Base-by-base conservation (phyloP, 1,140 invertebrate species). In the Drosophila nannoptera region DNA sequence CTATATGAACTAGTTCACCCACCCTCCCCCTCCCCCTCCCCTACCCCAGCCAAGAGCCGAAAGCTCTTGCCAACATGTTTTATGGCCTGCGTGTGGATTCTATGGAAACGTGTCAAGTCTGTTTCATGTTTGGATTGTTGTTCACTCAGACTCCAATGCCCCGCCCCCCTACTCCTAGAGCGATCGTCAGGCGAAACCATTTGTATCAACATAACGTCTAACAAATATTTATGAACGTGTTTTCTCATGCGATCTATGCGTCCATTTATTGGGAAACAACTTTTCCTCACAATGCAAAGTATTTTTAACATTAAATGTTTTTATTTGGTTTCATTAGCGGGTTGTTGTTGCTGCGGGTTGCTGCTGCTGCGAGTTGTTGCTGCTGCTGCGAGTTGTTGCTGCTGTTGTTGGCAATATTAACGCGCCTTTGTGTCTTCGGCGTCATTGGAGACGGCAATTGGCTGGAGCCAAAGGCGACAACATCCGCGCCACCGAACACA, bases 321-420 rank as follows among this genome's bases (percentile, higher is more conserved):
- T 78, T 84, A 77, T 83, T 83, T 84, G 73, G 69, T 83, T 80
- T 83, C 81, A 73, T 84, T 80, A 75, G 78, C 67, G 72, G 60
- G 59, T 65, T 75, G 43, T 43, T 67, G 64, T 40, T 38, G 55
- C 59, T 75, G 32, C n/a, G n/a, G n/a, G n/a, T n/a, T n/a, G n/a
- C n/a, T n/a, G n/a, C n/a, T n/a, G n/a, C n/a, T n/a, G n/a, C n/a
- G n/a, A n/a, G n/a, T n/a, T n/a, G n/a, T n/a, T n/a, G n/a, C n/a
- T n/a, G n/a, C n/a, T n/a, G n/a, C n/a, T n/a, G n/a, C n/a, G n/a
- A n/a, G n/a, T 68, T 54, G 63, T 43, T 71, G 64, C 29, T 48
- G 55, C 59, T 75, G 35, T 73, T 48, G 63, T 43, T 49, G 63
- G 58, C 72, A 80, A 76, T 80, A 77, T 81, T 81, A 77, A 82